A percentile compares a stretch with the other conserved stretches of the same genome.
phyloP scores from a whole-genome alignment of 2,888 invertebrate genomes.

The Ferrisia virgata region DNA sequence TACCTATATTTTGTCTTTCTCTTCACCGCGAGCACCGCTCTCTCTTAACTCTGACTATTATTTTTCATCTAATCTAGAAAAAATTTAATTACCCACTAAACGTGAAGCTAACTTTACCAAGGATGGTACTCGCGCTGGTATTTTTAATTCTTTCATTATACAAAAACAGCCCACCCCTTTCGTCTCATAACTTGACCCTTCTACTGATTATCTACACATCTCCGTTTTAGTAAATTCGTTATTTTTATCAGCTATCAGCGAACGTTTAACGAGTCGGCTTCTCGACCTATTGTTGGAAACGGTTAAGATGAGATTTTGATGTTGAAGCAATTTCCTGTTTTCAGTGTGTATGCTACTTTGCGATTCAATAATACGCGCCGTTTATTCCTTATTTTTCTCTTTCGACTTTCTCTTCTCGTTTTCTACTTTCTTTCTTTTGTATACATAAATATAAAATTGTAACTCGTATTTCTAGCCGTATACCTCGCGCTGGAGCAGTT shows the following conservation, averaged over 20 bases:
- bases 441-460: constrained; percentile 1
- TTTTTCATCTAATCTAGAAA: no score
- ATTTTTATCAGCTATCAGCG: constrained; percentile 26
- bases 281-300: constrained; percentile 4
- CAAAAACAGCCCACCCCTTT: neutral
- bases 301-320: constrained; percentile 29
- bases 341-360: neutral
- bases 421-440: neutral
- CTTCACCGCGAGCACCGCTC: no score
- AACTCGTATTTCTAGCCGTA: neutral
- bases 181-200: neutral
- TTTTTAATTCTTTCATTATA: constrained; percentile 19
- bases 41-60: no score
- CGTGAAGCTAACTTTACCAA: no score
- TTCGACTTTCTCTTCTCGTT: neutral
- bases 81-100: no score
- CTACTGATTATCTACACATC: neutral
- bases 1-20: no score
- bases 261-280: constrained; percentile 18
- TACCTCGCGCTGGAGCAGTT: neutral
- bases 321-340: constrained; percentile 31
- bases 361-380: constrained; percentile 26
- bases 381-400: neutral
- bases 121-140: neutral
- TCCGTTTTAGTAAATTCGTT: neutral